Evolutionary conservation across 2,888 invertebrate genomes (phyloP), one percentile per base, ranked within the genome.

Genomic region (Venusia cambrica): DNA sequence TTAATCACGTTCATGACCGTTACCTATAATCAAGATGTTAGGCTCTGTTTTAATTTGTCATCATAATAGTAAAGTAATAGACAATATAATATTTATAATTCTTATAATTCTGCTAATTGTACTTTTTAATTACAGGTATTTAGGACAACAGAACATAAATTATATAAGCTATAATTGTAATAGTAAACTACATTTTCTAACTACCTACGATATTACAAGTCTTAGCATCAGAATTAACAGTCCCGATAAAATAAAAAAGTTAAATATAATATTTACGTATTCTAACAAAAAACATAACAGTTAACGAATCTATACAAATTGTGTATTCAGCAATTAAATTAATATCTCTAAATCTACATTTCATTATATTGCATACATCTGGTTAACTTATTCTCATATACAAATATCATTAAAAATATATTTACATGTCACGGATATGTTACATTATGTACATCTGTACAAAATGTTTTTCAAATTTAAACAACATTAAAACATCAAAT

Each of bases 391-490:
- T 29, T 54, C 48, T 51, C 47, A 63, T 60, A 57, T 59, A 64
- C 57, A 66, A 61, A 51, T 18, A 45, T 37, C 26, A 42, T 47
- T 41, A 45, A 41, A 51, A 52, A 42, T 29, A 39, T 57, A 60
- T 69, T 60, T 71, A 74, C 66, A 73, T 49, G 54, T 59, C 53
- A 57, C 34, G 71, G 73, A 75, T 78, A 77, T 77, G 73, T 74
- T 65, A 73, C 62, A 70, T 60, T 74, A 75, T 76, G 55, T 73
- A 77, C 76, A 80, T n/a, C n/a, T n/a, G n/a, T n/a, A n/a, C n/a
- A n/a, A n/a, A n/a, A n/a, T n/a, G 51, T 57, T 58, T 32, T n/a
- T n/a, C n/a, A n/a, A n/a, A 45, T 54, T 45, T 12, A 27, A 4
- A 44, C 50, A 57, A 53, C 49, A 51, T 54, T 19, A 31, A 31